These are phyloP conservation scores for Heteromurus nitidus DNA, from an alignment of 2,888 invertebrate genomes.

Conservation along the genomic window DNA sequence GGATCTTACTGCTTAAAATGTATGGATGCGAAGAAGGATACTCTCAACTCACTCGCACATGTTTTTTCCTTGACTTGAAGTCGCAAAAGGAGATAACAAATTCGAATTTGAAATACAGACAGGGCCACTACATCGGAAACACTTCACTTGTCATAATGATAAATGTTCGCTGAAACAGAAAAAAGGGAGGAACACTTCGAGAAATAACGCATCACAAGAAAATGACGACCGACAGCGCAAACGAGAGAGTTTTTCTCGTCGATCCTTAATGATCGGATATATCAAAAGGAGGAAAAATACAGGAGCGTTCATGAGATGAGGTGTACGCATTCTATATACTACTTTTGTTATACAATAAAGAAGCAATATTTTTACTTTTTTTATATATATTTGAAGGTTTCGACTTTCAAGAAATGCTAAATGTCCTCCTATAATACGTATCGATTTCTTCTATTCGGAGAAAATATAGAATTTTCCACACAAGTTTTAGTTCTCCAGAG, in stretches of 20 bases:
- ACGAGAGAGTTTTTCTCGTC: neutral
- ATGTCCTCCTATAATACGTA: slow-evolving; percentile 22
- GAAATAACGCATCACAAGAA: too few relatives aligned
- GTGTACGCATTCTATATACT: too few relatives aligned
- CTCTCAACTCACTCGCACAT: too few relatives aligned
- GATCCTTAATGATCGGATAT: slow-evolving; percentile 24
- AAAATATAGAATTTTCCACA: neutral
- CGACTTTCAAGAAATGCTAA: neutral
- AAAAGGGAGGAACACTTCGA: neutral
- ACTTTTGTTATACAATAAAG: too few relatives aligned
- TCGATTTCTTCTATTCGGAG: slow-evolving; percentile 14
- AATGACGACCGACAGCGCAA: slow-evolving; percentile 2
- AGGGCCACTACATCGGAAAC: slow-evolving; percentile 1
- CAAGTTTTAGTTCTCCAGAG: too few relatives aligned
- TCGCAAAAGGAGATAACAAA: slow-evolving; percentile 15
- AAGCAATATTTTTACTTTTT: neutral
- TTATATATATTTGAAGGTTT: neutral
- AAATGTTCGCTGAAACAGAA: slow-evolving; percentile 40
- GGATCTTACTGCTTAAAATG: too few relatives aligned
- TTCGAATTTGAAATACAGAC: slow-evolving; percentile 35
- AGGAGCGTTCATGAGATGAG: too few relatives aligned
- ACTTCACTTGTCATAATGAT: slow-evolving; percentile 52
- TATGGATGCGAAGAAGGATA: slow-evolving; percentile 17
- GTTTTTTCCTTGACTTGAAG: too few relatives aligned
- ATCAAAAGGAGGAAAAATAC: slow-evolving; percentile 23